Percentiles rank a stretch among this genome's conserved stretches.
phyloP scores from a whole-genome alignment of 2,113 vertebrate species.

The Ochotona princeps region DNA sequence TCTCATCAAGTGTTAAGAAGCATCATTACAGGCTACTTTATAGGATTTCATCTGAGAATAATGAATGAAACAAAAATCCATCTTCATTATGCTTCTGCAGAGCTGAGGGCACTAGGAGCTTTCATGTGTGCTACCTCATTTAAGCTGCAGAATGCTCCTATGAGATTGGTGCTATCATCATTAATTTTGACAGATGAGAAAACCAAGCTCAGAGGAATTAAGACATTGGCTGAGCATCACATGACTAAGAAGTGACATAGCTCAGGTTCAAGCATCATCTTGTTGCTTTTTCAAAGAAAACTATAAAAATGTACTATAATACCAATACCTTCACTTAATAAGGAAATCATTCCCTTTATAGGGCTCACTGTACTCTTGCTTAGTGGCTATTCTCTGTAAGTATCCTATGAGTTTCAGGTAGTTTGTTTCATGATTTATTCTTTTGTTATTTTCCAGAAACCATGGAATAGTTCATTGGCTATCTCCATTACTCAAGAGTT shows the following conservation, averaged over 20 bases:
- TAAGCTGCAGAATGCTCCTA: not conserved
- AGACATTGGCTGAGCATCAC: not conserved
- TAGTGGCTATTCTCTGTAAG: not conserved
- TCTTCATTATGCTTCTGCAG: constrained; percentile 43
- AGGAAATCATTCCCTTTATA: too few species aligned
- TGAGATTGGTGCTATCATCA: not conserved
- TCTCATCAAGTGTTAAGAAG: constrained; percentile 11
- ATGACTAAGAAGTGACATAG: not conserved
- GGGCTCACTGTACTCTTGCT: not conserved
- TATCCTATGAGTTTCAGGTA: not conserved
- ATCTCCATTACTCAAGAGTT: not conserved
- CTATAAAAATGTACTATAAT: not conserved
- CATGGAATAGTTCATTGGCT: not conserved
- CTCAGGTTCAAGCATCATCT: not conserved
- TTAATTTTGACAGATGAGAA: not conserved
- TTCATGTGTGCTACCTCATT: not conserved
- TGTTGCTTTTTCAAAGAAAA: not conserved
- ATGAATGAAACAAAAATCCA: constrained; percentile 24
- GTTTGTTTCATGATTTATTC: constrained; percentile 7
- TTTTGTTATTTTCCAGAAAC: constrained; percentile 15
- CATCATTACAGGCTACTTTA: not conserved
- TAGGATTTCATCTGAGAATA: constrained; percentile 5
- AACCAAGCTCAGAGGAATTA: constrained; percentile 11
- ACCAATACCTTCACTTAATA: too few species aligned
- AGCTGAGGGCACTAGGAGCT: not conserved